phyloP scores from a whole-genome alignment of 2,888 invertebrate species.

The Drosophila meridiana region DNA sequence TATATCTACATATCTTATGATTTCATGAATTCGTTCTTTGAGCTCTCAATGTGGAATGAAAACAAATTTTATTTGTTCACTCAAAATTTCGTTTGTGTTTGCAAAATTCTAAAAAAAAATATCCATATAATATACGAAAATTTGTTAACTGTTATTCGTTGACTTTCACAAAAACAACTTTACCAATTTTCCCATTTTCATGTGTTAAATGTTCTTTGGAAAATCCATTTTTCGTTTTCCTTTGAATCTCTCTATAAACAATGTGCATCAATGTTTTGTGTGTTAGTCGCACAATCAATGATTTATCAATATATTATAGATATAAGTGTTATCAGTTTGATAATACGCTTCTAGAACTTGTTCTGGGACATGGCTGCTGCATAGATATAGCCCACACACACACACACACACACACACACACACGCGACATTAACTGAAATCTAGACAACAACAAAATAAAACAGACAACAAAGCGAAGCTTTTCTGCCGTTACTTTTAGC shows the following conservation, averaged over 20 bases:
- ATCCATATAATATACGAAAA: neutral
- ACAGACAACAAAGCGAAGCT: slow-evolving; percentile 53
- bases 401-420: slow-evolving; percentile 26
- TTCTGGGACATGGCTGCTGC: slow-evolving; percentile 41
- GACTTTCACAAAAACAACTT: slow-evolving; percentile 16
- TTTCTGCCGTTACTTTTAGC: slow-evolving; percentile 70
- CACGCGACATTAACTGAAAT: slow-evolving; percentile 23
- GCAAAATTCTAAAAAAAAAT: slow-evolving; percentile 34
- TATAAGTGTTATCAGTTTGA: slow-evolving; percentile 14
- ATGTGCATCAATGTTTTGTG: slow-evolving; percentile 57
- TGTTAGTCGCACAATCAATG: slow-evolving; percentile 50
- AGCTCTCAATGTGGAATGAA: slow-evolving; percentile 76
- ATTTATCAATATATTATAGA: slow-evolving; percentile 14
- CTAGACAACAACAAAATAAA: slow-evolving; percentile 21
- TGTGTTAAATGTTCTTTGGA: slow-evolving; percentile 22
- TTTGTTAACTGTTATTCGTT: slow-evolving; percentile 5
- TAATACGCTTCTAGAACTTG: slow-evolving; percentile 58
- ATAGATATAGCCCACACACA: slow-evolving; percentile 31
- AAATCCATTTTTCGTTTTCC: slow-evolving; percentile 4
- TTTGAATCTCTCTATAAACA: slow-evolving; percentile 10
- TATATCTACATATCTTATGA: neutral
- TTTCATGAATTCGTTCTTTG: slow-evolving; percentile 22
- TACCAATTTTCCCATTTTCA: slow-evolving; percentile 16
- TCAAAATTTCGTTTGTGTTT: slow-evolving; percentile 32
- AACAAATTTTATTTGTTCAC: slow-evolving; percentile 12